These are phyloP conservation scores for Phortica variegata DNA, from an alignment of 1,140 invertebrate genomes.

Conservation along the genomic window DNA sequence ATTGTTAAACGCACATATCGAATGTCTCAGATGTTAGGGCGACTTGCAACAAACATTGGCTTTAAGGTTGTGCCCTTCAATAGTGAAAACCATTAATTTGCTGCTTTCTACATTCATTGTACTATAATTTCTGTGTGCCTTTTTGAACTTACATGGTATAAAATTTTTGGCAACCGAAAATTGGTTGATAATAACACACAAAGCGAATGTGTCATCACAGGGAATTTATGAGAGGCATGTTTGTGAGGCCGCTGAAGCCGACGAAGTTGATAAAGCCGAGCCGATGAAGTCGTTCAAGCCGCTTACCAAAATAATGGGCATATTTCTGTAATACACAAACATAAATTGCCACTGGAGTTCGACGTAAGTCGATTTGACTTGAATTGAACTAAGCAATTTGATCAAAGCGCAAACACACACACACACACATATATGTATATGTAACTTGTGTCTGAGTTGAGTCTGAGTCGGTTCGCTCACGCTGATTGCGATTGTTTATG, in stretches of 20 bases:
- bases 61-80: slow-evolving; percentile 34
- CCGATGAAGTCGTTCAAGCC: no score
- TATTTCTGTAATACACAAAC: slow-evolving; percentile 13
- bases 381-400: slow-evolving; percentile 48
- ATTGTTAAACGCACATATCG: slow-evolving; percentile 51
- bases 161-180: no score
- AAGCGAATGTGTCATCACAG: no score
- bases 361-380: slow-evolving; percentile 20
- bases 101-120: no score
- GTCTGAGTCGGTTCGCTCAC: background rate
- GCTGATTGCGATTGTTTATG: slow-evolving; percentile 22
- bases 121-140: no score
- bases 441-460: slow-evolving; percentile 24
- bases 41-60: slow-evolving; percentile 20
- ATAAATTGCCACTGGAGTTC: slow-evolving; percentile 7
- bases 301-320: slow-evolving; percentile 36
- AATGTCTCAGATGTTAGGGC: slow-evolving; percentile 25
- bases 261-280: no score
- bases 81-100: background rate
- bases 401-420: slow-evolving; percentile 22
- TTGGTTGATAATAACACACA: no score
- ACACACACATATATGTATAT: no score
- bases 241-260: no score
- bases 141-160: no score
- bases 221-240: no score